phyloP scores from a whole-genome alignment of 2,797 vertebrate species.

The Sebastes taczanowskii region DNA sequence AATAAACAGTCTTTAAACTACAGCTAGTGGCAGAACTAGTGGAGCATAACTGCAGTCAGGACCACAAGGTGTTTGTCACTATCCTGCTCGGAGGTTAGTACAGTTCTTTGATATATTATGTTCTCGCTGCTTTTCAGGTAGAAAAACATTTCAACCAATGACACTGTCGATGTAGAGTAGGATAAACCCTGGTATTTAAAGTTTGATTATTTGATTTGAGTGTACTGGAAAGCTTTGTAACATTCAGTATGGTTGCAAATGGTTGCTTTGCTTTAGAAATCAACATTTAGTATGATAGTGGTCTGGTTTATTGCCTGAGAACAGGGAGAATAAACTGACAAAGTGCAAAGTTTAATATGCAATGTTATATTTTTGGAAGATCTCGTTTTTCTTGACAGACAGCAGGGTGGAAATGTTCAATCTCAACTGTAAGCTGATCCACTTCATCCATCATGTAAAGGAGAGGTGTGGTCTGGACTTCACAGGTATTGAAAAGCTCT shows the following conservation, averaged over 20 bases:
- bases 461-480: constrained; percentile 68
- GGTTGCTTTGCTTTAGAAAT: background rate
- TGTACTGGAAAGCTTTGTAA: background rate
- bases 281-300: background rate
- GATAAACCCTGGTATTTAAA: background rate
- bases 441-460: constrained; percentile 78
- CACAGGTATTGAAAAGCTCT: constrained; percentile 54
- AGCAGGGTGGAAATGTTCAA: constrained; percentile 73
- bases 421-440: constrained; percentile 77
- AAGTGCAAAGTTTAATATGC: background rate
- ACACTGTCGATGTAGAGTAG: background rate
- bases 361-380: background rate
- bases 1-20: background rate
- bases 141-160: background rate
- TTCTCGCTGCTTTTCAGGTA: background rate
- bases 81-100: constrained; percentile 79
- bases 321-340: background rate
- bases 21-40: background rate
- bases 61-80: constrained; percentile 75
- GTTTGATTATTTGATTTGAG: background rate
- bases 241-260: background rate
- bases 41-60: background rate
- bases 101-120: background rate
- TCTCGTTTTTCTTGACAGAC: constrained; percentile 54
- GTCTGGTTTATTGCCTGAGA: background rate